Percentiles rank a stretch among this genome's conserved stretches.
phyloP scores from a whole-genome alignment of 2,888 invertebrate genomes.

The Buathra laborator region DNA sequence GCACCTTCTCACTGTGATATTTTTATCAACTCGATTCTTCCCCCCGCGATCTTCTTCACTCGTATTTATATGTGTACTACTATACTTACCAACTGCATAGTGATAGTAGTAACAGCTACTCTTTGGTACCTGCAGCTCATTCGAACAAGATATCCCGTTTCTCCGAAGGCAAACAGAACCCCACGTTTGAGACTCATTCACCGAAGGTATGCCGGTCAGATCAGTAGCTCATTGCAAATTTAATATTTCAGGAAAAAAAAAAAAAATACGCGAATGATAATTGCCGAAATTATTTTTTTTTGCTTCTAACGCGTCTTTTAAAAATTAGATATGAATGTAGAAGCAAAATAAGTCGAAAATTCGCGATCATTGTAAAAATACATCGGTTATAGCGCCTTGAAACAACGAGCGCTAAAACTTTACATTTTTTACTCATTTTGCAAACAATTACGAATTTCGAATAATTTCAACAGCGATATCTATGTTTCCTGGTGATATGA shows the following conservation, averaged over 20 bases:
- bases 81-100: too few relatives aligned
- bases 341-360: too few relatives aligned
- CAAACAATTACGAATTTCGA: too few relatives aligned
- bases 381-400: too few relatives aligned
- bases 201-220: constrained; percentile 1
- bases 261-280: neutral
- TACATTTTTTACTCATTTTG: too few relatives aligned
- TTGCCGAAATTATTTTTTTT: neutral
- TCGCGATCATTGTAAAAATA: too few relatives aligned
- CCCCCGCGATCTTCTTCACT: constrained; percentile 8
- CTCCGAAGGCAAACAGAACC: constrained; percentile 25
- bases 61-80: constrained; percentile 25
- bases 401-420: too few relatives aligned
- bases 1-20: constrained; percentile 34
- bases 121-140: neutral
- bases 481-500: too few relatives aligned
- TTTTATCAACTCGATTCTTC: constrained; percentile 32
- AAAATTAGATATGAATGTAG: too few relatives aligned
- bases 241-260: neutral
- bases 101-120: neutral
- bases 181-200: constrained; percentile 35
- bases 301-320: neutral
- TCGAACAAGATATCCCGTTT: constrained; percentile 40
- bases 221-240: neutral
- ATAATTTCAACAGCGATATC: too few relatives aligned